These are phyloP conservation scores for Piscicola geometra DNA, from an alignment of 2,888 invertebrate genomes.

Conservation along the genomic window DNA sequence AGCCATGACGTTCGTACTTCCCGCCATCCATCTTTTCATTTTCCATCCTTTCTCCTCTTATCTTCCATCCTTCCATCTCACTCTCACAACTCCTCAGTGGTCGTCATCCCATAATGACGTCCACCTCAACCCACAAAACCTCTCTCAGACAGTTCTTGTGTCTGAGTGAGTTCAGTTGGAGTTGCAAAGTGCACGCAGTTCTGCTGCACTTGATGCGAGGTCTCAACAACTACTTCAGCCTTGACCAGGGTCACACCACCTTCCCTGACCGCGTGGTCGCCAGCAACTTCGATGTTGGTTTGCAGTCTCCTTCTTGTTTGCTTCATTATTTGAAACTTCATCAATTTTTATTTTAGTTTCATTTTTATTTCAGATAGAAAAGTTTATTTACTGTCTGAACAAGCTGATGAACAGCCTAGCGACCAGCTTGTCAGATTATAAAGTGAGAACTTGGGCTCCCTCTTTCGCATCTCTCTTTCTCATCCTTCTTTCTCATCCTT, in stretches of 20 bases:
- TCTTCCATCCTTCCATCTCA: no score
- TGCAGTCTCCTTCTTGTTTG: no score
- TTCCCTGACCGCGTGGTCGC: constrained; percentile 98
- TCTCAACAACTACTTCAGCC: constrained; percentile 62
- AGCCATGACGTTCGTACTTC: constrained; percentile 76
- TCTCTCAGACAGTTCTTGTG: constrained; percentile 2
- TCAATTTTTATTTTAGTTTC: background rate
- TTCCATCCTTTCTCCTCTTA: no score
- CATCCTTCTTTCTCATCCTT: background rate
- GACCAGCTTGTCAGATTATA: constrained; percentile 95
- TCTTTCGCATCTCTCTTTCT: no score
- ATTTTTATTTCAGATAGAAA: constrained; percentile 76
- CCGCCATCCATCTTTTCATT: no score
- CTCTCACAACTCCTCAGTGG: no score
- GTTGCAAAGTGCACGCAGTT: background rate
- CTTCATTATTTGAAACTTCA: no score
- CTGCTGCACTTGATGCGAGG: background rate
- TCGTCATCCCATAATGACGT: no score
- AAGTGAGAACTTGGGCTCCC: no score
- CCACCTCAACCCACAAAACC: no score
- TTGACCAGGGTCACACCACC: constrained; percentile 96
- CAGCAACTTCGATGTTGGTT: constrained; percentile 83
- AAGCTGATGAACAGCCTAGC: constrained; percentile 96
- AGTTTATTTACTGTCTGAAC: constrained; percentile 95
- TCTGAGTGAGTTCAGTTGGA: background rate